These are phyloP conservation scores for Nyctibius grandis DNA, from an alignment of 2,797 vertebrate genomes.

Conservation along the genomic window DNA sequence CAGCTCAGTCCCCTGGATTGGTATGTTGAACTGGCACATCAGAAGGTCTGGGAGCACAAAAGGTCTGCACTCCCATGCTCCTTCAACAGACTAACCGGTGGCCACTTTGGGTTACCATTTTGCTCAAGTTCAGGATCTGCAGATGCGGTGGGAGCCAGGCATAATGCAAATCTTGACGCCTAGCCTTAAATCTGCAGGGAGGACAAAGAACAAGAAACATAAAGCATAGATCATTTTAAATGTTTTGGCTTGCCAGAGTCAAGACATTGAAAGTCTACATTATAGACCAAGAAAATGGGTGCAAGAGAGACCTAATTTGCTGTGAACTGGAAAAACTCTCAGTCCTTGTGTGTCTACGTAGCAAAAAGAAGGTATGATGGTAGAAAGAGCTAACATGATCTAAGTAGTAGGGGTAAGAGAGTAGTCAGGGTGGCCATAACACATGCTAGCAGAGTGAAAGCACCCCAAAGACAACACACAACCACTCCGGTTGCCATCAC, in stretches of 20 bases:
- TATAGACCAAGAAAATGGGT: neutral
- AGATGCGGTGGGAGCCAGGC: neutral
- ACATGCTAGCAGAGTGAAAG: neutral
- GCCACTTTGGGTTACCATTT: neutral
- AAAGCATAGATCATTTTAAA: neutral
- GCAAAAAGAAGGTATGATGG: neutral
- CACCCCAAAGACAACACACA: neutral
- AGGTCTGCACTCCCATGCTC: neutral
- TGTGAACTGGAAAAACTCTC: neutral
- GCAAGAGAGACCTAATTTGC: neutral
- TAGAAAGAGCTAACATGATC: neutral
- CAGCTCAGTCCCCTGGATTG: neutral
- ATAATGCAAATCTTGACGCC: neutral
- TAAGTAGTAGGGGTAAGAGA: neutral
- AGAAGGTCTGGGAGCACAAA: neutral
- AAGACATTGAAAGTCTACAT: neutral
- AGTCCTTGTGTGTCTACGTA: too few species aligned
- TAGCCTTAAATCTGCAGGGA: neutral
- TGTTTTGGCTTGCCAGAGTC: neutral
- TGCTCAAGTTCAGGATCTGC: neutral
- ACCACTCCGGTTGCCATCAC: neutral
- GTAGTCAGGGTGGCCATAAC: neutral
- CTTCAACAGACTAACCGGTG: neutral
- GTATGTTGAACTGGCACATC: neutral
- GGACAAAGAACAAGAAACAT: neutral